Conservation (phyloP, 2,888 invertebrate genomes). For the Calliphora vomitoria region DNA sequence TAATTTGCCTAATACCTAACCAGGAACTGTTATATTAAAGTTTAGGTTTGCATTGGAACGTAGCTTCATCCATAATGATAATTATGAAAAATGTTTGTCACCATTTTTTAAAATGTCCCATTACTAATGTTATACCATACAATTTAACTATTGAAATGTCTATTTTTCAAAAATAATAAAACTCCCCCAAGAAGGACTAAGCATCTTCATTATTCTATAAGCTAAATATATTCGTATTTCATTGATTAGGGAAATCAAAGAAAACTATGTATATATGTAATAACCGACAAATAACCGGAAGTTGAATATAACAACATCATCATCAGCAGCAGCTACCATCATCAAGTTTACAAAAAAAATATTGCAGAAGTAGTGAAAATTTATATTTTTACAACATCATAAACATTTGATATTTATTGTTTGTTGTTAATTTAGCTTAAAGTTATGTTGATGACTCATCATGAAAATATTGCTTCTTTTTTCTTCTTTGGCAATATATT, state of each 20-base stretch:
- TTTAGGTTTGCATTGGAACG: too few relatives aligned
- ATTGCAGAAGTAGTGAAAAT: slow-evolving; percentile 11
- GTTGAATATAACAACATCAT: slow-evolving; percentile 17
- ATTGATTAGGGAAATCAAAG: slow-evolving; percentile 19
- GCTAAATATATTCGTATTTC: background rate
- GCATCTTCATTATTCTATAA: too few relatives aligned
- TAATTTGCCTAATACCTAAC: too few relatives aligned
- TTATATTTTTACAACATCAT: slow-evolving; percentile 49
- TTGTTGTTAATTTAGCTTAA: slow-evolving; percentile 50
- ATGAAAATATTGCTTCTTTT: slow-evolving; percentile 63
- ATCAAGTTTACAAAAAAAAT: slow-evolving; percentile 2
- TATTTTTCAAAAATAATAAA: too few relatives aligned
- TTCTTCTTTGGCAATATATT: slow-evolving; percentile 48
- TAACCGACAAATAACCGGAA: slow-evolving; percentile 48
- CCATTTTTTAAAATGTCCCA: too few relatives aligned
- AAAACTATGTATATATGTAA: slow-evolving; percentile 4
- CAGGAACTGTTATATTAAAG: too few relatives aligned
- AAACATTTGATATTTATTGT: slow-evolving; percentile 57
- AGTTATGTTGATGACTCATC: slow-evolving; percentile 65
- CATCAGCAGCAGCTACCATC: background rate
- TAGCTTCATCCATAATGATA: too few relatives aligned
- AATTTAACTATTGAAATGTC: too few relatives aligned
- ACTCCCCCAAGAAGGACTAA: too few relatives aligned
- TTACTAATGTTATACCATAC: too few relatives aligned
- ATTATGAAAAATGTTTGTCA: too few relatives aligned